These are phyloP conservation scores for Perognathus longimembris DNA, from an alignment of 2,113 vertebrate species.

Conservation along the genomic window DNA sequence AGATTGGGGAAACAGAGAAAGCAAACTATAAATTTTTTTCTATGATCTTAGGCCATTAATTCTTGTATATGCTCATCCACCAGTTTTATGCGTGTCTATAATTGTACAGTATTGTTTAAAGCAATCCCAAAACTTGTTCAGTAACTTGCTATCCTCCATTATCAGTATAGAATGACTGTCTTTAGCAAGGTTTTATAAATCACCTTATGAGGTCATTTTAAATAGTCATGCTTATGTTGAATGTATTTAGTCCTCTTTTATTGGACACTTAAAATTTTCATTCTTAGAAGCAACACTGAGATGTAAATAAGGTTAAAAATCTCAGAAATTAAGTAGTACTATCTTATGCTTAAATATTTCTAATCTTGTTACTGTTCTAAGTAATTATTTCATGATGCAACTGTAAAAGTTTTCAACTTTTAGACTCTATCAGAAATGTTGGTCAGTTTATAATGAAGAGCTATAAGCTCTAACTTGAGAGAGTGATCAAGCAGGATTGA, in stretches of 20 bases:
- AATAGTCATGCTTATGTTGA: not conserved
- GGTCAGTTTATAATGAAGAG: constrained; percentile 15
- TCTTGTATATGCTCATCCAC: not conserved
- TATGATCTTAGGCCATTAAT: constrained; percentile 23
- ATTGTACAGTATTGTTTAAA: not conserved
- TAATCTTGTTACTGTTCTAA: not conserved
- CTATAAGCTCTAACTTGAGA: not conserved
- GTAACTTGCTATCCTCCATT: constrained; percentile 10
- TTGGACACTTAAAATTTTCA: not conserved
- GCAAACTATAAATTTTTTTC: not conserved
- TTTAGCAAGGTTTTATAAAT: not conserved
- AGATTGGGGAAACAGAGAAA: not conserved
- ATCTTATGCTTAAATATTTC: not conserved
- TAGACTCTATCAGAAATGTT: not conserved
- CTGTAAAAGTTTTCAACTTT: not conserved
- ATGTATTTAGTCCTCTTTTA: not conserved
- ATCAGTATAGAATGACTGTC: not conserved
- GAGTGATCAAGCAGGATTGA: not conserved
- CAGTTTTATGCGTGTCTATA: not conserved
- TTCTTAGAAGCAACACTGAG: not conserved
- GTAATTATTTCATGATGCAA: not conserved
- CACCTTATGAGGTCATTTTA: constrained; percentile 6
- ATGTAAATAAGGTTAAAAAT: not conserved
- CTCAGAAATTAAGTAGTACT: not conserved
- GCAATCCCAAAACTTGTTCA: not conserved